Evolutionary conservation across 2,888 invertebrate genomes (phyloP), one percentile per base, ranked within the genome.

Genomic region (Amiota communis): DNA sequence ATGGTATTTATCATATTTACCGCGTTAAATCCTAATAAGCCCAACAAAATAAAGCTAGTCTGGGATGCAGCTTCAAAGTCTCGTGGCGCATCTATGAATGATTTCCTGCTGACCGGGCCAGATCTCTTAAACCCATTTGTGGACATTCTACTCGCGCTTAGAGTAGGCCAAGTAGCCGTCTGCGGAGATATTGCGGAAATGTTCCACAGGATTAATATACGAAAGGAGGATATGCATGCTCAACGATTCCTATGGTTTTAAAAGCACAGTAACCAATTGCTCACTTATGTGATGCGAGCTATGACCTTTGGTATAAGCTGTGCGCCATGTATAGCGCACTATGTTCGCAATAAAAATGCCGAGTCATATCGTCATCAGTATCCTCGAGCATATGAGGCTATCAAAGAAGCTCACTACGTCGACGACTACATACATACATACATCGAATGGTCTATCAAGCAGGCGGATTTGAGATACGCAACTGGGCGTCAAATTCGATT

Each of bases 1-100:
- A 48, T n/a, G 48, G 36, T 47, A 70, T 70, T 56, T 70, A 46
- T 61, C 13, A 70, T 70, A 46, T 71, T 36, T 36, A 61, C 36
- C n/a, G 57, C 59, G 4, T 36, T 71, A 4, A 53, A 64, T 71
- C 71, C 71, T 12, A 71, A 71, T 17, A 53, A 71, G n/a, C 12
- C 56, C 23, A 59, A 59, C 47, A 48, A 71, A 64, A 64, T 63
- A 6, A 71, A 46, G 9, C 64, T 64, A 3, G 59, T 70, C 53
- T 51, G 53, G 53, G 53, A 51, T 51, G 53, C 53, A 51, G 53
- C 53, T 51, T 1, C 12, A 51, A 8, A 51, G n/a, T 51, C 53
- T 51, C 53, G 10, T n/a, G 53, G 53, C 53, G 53, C 12, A n/a
- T 51, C 4, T 51, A 2, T 51, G 53, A 51, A 51, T n/a, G 53